phyloP scores from a whole-genome alignment of 2,888 invertebrate genomes.

The Hyposoter dolosus region DNA sequence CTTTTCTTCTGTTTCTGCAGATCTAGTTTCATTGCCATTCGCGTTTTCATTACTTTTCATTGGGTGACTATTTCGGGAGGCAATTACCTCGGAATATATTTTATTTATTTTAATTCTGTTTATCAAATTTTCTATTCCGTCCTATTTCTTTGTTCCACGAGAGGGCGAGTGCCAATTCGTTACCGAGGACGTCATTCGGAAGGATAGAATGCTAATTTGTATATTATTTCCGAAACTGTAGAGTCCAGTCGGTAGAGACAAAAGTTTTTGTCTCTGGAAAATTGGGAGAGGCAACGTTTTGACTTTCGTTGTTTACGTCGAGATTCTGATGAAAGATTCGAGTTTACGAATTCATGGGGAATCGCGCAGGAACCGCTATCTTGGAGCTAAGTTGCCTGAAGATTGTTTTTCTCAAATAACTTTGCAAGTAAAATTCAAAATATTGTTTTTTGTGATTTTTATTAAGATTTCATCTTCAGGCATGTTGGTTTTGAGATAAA shows the following conservation, averaged over 20 bases:
- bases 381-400: neutral
- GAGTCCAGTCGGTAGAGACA: neutral
- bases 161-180: conserved; percentile 36
- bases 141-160: conserved; percentile 50
- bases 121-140: neutral
- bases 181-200: conserved; percentile 14
- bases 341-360: neutral
- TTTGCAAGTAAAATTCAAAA: neutral
- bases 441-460: too few relatives aligned
- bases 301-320: neutral
- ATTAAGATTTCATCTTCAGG: too few relatives aligned
- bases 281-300: neutral
- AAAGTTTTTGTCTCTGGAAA: neutral
- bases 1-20: conserved; percentile 56
- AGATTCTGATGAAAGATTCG: neutral
- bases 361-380: neutral
- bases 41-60: conserved; percentile 51
- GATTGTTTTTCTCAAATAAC: neutral
- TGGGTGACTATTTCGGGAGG: conserved; percentile 13
- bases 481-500: too few relatives aligned
- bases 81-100: neutral
- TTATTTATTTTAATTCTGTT: neutral
- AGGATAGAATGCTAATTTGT: conserved; percentile 25
- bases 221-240: neutral
- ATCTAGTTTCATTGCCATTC: conserved; percentile 22